These are phyloP conservation scores for Aleadryas rufinucha DNA, from an alignment of 2,113 vertebrate genomes.

Conservation along the genomic window DNA sequence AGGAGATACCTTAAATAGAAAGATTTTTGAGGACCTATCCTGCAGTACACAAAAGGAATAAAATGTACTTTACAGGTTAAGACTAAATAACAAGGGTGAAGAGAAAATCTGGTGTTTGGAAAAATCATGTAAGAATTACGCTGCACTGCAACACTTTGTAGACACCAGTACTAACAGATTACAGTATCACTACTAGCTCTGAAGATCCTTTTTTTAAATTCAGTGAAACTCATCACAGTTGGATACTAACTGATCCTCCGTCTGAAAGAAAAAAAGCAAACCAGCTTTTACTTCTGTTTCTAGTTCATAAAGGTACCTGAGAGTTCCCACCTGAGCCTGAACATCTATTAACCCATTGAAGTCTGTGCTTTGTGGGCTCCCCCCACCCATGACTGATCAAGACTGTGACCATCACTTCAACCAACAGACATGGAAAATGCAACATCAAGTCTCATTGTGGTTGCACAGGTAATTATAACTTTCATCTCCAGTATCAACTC, in stretches of 20 bases:
- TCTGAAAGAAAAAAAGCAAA: not conserved
- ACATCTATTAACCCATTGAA: not conserved
- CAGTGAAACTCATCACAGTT: not conserved
- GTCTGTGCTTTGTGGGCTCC: not conserved
- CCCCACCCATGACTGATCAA: accelerated
- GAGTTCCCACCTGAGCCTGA: no score
- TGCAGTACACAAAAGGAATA: not conserved
- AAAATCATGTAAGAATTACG: not conserved
- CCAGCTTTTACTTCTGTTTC: not conserved
- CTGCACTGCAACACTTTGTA: not conserved
- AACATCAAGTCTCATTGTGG: not conserved
- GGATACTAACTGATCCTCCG: not conserved
- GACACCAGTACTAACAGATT: not conserved
- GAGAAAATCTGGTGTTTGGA: not conserved
- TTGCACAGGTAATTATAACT: not conserved
- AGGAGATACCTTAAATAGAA: not conserved
- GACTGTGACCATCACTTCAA: not conserved
- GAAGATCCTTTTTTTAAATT: not conserved
- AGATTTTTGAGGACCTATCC: not conserved
- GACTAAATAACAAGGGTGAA: not conserved
- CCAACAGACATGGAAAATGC: accelerated
- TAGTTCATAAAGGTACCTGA: not conserved
- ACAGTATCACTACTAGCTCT: not conserved
- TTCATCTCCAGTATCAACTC: not conserved
- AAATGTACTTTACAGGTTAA: not conserved